A percentile compares a stretch with the other conserved stretches of the same genome.
phyloP scores from a whole-genome alignment of 37 sponge, comb jelly and placozoan species.

The Petrosia ficiformis region DNA sequence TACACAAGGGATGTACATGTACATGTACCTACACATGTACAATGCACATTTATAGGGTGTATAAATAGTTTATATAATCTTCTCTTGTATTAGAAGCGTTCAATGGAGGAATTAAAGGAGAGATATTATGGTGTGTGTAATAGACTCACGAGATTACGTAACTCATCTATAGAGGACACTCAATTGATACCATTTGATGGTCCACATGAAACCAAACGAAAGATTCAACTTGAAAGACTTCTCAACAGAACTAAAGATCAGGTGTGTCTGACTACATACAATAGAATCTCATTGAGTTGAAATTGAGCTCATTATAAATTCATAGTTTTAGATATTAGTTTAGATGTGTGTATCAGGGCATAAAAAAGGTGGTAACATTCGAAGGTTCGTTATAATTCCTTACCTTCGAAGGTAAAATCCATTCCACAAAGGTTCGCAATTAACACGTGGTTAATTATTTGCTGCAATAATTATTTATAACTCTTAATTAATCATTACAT shows the following conservation, averaged over 20 bases:
- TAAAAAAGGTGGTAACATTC: too few relatives aligned
- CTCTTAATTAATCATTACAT: too few relatives aligned
- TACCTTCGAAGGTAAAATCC: too few relatives aligned
- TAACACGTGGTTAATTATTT: too few relatives aligned
- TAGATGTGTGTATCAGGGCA: neutral
- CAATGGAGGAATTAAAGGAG: conserved; percentile 90
- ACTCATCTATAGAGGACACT: conserved; percentile 42
- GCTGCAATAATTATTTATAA: too few relatives aligned
- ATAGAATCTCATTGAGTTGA: too few relatives aligned
- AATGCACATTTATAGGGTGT: neutral
- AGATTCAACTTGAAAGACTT: conserved; percentile 85
- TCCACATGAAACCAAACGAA: conserved; percentile 83
- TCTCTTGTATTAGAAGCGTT: conserved; percentile 34
- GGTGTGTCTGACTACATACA: conserved; percentile 22
- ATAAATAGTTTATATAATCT: neutral
- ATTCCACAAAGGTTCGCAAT: too few relatives aligned
- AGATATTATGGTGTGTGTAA: conserved; percentile 91
- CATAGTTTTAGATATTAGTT: too few relatives aligned
- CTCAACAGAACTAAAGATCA: conserved; percentile 67
- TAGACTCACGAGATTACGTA: conserved; percentile 49
- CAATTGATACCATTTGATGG: conserved; percentile 86
- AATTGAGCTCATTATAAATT: too few relatives aligned
- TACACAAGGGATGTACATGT: conserved; percentile 11
- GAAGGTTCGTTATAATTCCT: too few relatives aligned
- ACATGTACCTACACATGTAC: neutral